Base-by-base conservation (phyloP, 2,797 vertebrate genomes). In the Dicrostonyx torquatus region DNA sequence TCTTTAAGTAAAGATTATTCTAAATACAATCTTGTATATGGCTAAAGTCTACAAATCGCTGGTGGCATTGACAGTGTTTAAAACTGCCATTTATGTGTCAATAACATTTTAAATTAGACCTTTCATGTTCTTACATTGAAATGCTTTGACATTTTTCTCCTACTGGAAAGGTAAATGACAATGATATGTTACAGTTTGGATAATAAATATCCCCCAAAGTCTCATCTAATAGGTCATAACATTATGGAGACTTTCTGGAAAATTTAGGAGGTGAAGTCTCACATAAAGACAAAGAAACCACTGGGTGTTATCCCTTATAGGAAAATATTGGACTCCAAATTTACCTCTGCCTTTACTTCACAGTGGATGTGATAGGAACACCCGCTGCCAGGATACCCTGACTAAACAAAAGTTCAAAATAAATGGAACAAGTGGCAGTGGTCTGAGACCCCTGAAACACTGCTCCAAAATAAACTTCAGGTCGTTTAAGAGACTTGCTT, bases 31-130 rank as follows among this genome's bases (percentile, higher is more conserved):
- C 1, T 94, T 85, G 1, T 45, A 78, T 70, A 94, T 87, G 12
- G 5, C 48, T 53, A 90, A 89, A 82, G 8, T 5, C 18, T 40
- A 48, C 22, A 96, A 85, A 18, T 89, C 5, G 34, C 75, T 77
- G 40, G 17, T 14, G 58, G 6, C 24, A 6, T 70, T 79, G n/a
- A 88, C 83, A 55, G 11, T 80, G 31, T 66, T 89, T 78, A 45
- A 87, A 95, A 93, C 34, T 90, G 29, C 9, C 18, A 18, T 29
- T 34, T 43, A 8, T 76, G 3, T 4, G 50, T 62, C 29, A 12
- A 48, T 64, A 75, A 45, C 64, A 94, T 86, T 87, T 97, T 64
- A 75, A 95, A 90, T 48, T 75, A 72, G n/a, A 22, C 89, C 45
- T 83, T 75, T 1, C 6, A 50, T 70, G 20, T 0, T 96, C 62